phyloP scores from a whole-genome alignment of 2,888 invertebrate genomes.

The Bhutanitis thaidina region DNA sequence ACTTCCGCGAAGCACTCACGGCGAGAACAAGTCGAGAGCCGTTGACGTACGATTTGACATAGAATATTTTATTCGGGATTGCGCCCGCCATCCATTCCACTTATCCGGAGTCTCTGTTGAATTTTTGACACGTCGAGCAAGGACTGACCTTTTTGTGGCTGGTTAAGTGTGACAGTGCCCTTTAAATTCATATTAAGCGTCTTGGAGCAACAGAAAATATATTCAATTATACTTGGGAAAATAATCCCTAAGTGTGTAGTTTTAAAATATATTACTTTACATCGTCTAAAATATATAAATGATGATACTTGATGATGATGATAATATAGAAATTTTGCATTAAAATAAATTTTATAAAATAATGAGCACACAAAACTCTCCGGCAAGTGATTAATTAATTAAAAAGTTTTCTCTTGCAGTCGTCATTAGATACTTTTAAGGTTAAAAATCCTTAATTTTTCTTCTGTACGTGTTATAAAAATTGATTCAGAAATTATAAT shows the following conservation, averaged over 20 bases:
- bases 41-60: constrained; percentile 77
- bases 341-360: no score
- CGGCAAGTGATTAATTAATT: no score
- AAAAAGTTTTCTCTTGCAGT: no score
- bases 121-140: constrained; percentile 73
- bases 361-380: no score
- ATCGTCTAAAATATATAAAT: no score
- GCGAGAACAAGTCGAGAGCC: constrained; percentile 69
- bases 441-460: no score
- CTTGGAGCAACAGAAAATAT: constrained; percentile 34
- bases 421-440: no score
- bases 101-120: constrained; percentile 73
- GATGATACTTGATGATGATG: no score
- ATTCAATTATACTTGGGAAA: constrained; percentile 31
- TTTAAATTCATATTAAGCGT: constrained; percentile 66
- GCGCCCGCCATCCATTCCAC: constrained; percentile 74
- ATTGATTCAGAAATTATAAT: no score
- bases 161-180: constrained; percentile 64
- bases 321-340: no score
- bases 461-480: no score
- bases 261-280: no score
- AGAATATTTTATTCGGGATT: constrained; percentile 74
- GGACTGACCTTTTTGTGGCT: constrained; percentile 65
- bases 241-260: not conserved
- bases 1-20: constrained; percentile 70